Evolutionary conservation across 1,140 invertebrate species (phyloP), one percentile per base, ranked within the genome.

Genomic region (Lasioglossum baleicum): DNA sequence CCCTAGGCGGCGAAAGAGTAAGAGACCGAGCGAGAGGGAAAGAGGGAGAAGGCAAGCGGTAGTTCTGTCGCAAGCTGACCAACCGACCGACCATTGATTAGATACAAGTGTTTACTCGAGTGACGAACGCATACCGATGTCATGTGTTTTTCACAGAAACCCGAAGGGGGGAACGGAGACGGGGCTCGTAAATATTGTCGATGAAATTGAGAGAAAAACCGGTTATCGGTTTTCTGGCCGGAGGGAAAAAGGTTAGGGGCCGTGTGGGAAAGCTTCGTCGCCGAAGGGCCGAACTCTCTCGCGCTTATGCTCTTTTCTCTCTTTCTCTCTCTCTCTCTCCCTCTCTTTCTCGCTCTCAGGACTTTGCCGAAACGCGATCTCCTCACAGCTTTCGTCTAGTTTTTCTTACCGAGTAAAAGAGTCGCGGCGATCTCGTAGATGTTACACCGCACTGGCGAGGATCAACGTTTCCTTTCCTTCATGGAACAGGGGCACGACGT

Each of bases 21-120:
- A 20, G 17, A 56, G 53, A 56, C 6, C 7, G 51, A 48, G 17
- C 0, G 56, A 6, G 56, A 7, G 20, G 7, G 56, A 8, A 7
- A 8, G 20, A n/a, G 56, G 8, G 0, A 8, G 51, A 4, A 2
- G 26, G 15, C 26, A 40, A 20, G 77, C 71, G 77, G 17, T 58
- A n/a, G 63, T 60, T 80, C 72, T 75, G 71, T 75, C 71, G 72
- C 78, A 80, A 80, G 78, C 63, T 67, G 77, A 77, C 75, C 74
- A 61, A 22, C 64, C 65, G 71, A n/a, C 58, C 58, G 60, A 48
- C 68, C 76, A 73, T 79, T 79, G 76, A 79, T 79, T 79, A 79
- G 76, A 79, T 79, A 79, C 76, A 73, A 79, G 76, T 79, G 70
- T 79, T 79, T 79, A 79, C 76, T 58, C 76, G 69, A 72, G 70